Percentiles rank a stretch among this genome's conserved stretches.
Conservation (phyloP, 2,113 vertebrate genomes). For the Theropithecus gelada region DNA sequence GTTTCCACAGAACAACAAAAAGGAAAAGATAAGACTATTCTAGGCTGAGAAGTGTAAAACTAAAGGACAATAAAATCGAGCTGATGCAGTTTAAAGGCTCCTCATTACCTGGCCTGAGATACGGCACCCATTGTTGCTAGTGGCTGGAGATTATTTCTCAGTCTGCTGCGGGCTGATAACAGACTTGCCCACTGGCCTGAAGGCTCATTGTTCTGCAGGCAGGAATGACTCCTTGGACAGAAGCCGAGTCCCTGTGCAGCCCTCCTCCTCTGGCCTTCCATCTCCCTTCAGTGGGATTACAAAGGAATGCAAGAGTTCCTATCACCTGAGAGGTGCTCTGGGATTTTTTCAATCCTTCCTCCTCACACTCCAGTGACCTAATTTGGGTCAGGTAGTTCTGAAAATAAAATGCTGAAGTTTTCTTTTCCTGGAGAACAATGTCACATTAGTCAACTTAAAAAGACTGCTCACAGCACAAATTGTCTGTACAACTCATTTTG, state of each 20-base stretch:
- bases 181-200: slow-evolving; percentile 39
- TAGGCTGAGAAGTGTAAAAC: slow-evolving; percentile 70
- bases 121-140: slow-evolving; percentile 52
- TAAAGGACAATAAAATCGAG: slow-evolving; percentile 74
- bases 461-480: slow-evolving; percentile 65
- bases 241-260: not conserved
- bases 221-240: slow-evolving; percentile 9
- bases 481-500: slow-evolving; percentile 56
- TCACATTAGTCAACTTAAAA: slow-evolving; percentile 75
- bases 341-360: not conserved
- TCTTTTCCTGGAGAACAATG: slow-evolving; percentile 67
- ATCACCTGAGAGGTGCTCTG: slow-evolving; percentile 35
- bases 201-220: slow-evolving; percentile 65
- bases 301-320: slow-evolving; percentile 35
- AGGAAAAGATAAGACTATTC: slow-evolving; percentile 73
- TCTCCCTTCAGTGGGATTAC: not conserved
- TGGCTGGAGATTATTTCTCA: slow-evolving; percentile 75
- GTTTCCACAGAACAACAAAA: slow-evolving; percentile 50
- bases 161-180: slow-evolving; percentile 79
- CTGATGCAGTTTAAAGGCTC: slow-evolving; percentile 72
- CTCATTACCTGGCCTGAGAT: slow-evolving; percentile 78
- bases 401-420: slow-evolving; percentile 73
- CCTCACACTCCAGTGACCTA: slow-evolving; percentile 35
- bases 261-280: not conserved
- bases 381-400: slow-evolving; percentile 62